Evolutionary conservation across 2,113 vertebrate genomes (phyloP).

Genomic region (Thunnus thynnus): DNA sequence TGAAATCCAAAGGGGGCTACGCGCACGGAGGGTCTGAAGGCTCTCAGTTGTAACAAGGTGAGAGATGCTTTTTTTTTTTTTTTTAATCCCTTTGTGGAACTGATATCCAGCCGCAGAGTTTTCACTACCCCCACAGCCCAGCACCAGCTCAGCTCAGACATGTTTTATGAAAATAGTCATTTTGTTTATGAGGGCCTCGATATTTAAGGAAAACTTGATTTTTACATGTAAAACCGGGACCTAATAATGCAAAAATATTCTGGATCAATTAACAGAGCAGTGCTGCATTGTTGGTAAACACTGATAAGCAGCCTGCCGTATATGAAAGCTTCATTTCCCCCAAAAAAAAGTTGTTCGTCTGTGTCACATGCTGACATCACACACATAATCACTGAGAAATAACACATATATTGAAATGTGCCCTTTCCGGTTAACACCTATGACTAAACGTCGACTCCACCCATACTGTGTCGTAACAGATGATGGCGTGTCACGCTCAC

Average conservation of each 20-base stretch:
- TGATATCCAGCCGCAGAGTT: slow-evolving; percentile 28
- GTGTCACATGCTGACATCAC: neutral
- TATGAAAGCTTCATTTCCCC: neutral
- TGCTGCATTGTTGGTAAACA: neutral
- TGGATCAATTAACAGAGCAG: neutral
- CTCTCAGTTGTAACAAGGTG: slow-evolving; percentile 83
- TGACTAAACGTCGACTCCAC: slow-evolving; percentile 1
- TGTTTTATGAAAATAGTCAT: neutral
- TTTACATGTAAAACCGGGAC: neutral
- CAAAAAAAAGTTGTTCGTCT: neutral
- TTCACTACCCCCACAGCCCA: slow-evolving; percentile 11
- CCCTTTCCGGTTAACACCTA: neutral
- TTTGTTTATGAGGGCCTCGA: neutral
- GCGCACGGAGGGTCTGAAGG: slow-evolving; percentile 83
- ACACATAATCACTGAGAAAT: neutral
- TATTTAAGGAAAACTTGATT: neutral
- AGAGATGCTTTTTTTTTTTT: neutral
- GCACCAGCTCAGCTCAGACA: neutral
- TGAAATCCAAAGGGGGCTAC: slow-evolving; percentile 93
- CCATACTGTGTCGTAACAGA: neutral
- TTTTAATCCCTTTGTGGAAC: neutral
- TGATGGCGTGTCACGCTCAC: neutral
- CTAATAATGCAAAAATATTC: neutral
- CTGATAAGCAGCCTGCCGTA: neutral
- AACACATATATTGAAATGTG: neutral